phyloP scores from a whole-genome alignment of 2,113 vertebrate genomes.

The Nyctereutes procyonoides region DNA sequence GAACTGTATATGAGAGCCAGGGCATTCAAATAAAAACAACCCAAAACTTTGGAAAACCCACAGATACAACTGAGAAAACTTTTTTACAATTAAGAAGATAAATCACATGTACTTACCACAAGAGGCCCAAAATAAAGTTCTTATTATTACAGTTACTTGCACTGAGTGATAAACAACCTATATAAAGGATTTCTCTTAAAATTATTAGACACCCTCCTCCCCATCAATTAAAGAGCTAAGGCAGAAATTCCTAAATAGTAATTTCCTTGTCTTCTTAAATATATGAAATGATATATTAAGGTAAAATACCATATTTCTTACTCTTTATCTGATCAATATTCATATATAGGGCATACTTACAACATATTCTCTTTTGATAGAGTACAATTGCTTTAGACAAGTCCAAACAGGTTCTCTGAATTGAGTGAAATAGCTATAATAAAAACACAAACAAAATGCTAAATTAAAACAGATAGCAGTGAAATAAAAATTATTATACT shows the following conservation, averaged over 20 bases:
- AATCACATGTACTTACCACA: neutral
- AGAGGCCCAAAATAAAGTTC: neutral
- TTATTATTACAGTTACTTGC: neutral
- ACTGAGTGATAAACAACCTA: neutral
- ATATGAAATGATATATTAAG: neutral
- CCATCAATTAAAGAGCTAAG: neutral
- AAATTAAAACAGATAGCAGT: constrained; percentile 35
- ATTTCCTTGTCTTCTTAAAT: neutral
- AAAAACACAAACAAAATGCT: constrained; percentile 68
- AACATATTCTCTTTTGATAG: constrained; percentile 97
- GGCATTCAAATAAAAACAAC: neutral
- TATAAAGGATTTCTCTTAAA: neutral
- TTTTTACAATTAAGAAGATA: constrained; percentile 41
- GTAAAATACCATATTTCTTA: constrained; percentile 31
- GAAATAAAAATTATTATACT: constrained; percentile 12
- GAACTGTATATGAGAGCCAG: neutral
- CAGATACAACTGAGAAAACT: neutral
- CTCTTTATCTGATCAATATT: neutral
- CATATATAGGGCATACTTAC: constrained; percentile 87
- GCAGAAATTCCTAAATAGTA: neutral
- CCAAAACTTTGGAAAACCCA: neutral
- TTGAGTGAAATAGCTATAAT: constrained; percentile 96
- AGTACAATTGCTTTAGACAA: constrained; percentile 97
- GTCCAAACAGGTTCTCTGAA: constrained; percentile 99
- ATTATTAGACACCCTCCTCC: neutral